These are phyloP conservation scores for Hermodice carunculata DNA, from an alignment of 2,888 invertebrate species.

Conservation along the genomic window DNA sequence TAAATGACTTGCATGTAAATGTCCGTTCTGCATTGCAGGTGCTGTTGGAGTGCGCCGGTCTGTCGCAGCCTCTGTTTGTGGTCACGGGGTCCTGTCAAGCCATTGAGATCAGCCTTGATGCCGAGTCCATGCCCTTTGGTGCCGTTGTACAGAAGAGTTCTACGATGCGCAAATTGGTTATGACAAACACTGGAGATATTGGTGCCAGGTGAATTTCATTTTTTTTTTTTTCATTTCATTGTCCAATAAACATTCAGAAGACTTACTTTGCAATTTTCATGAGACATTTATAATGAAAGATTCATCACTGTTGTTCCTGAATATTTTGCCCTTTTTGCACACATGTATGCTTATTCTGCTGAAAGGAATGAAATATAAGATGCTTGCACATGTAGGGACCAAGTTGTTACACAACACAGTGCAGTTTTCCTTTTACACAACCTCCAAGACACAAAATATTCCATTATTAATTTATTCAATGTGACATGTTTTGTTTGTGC, in stretches of 20 bases:
- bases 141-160: constrained; percentile 72
- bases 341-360: no score
- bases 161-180: constrained; percentile 69
- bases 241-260: background rate
- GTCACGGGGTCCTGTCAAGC: constrained; percentile 73
- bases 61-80: constrained; percentile 72
- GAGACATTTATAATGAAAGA: no score
- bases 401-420: no score
- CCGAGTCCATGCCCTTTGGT: constrained; percentile 73
- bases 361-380: no score
- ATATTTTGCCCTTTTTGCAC: no score
- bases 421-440: no score
- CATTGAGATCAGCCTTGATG: constrained; percentile 72
- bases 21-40: constrained; percentile 71
- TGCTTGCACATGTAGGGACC: no score
- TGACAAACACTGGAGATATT: constrained; percentile 74
- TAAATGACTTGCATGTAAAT: background rate
- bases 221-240: background rate
- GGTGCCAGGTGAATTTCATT: constrained; percentile 71
- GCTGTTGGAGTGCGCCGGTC: constrained; percentile 72
- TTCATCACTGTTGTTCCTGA: no score
- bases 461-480: no score
- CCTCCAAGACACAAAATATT: no score
- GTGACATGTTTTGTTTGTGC: no score
- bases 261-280: no score